Base-by-base conservation (phyloP, 1,140 invertebrate genomes). In the Drosophila lini region DNA sequence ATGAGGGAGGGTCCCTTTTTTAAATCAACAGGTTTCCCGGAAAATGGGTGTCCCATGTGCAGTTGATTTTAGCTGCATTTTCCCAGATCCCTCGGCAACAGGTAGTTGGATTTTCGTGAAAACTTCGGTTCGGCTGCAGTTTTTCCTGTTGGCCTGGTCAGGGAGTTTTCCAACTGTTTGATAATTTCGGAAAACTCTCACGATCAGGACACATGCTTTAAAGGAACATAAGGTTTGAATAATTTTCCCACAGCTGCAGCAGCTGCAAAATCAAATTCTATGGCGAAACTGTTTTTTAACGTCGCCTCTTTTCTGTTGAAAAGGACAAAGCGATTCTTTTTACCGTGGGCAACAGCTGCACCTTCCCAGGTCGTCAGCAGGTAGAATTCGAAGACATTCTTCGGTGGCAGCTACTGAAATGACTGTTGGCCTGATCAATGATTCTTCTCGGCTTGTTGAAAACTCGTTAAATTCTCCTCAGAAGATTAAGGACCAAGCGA, bases 161-260 rank as follows among this genome's bases (percentile, higher is more conserved):
- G 22, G 16, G 38, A 67, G n/a, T 65, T 75, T 76, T 55, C 40
- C 28, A 38, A 31, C 41, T 47, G 3, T 8, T 16, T 22, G 19
- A 19, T 10, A 28, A 41, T 55, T 58, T 44, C n/a, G 71, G 48
- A 59, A 74, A 65, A 59, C 41, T 76, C 74, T 48, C 74, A 76
- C 74, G 74, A 52, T 47, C 41, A 36, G 61, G 15, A 63, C 22
- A 36, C 34, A 53, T n/a, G 52, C 19, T 55, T 38, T 25, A 1
- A 6, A 8, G 15, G 0, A n/a, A 41, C 36, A 31, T 16, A 13
- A 25, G 36, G 19, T 7, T 47, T 25, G 8, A 8, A 4, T 10
- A 9, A 42, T 68, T 68, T 76, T 76, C 73, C 41, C 73, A 67
- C 73, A 76, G 53, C 74, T 76, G 62, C 55, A 15, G 25, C 61